Evolutionary conservation across 2,888 invertebrate genomes (phyloP), one percentile per base, ranked within the genome.

Genomic region (Oxycera nigricornis): DNA sequence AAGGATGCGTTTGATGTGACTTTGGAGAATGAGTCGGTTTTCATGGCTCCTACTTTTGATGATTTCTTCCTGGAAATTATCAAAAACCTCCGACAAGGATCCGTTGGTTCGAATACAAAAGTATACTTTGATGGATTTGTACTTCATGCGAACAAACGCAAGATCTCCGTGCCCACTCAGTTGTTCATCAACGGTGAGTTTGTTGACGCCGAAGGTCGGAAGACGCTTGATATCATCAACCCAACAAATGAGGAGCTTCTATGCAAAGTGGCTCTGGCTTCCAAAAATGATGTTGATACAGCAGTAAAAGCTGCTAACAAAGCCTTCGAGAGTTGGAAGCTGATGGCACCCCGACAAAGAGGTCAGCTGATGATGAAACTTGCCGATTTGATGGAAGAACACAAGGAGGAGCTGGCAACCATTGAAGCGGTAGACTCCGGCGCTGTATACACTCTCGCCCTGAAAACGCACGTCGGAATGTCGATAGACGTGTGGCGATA

Each of bases 391-490:
- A 97, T 98, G 97, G 96, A 97, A 77, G 87, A 94, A 80, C 92
- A 97, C 84, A 95, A 94, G 82, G 97, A 97, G 83, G 97, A 98
- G 82, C 85, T 98, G 78, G 98, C 98, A 0, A 97, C 97, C 0
- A 90, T 98, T 24, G 98, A 98, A 82, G 90, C 93, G 0, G 88
- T 97, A 1, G 98, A 98, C 85, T 96, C 96, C 0, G 98, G 98
- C 0, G 98, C 98, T 0, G 98, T 98, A 0, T 98, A 98, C 86
- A 98, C 98, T 0, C 86, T 98, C 61, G 98, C 98, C 0, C 84
- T 98, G 17, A 98, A 98, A 84, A 98, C 98, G 0, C 98, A 98
- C 85, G 88, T 98, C 3, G 98, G 98, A 73, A 98, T 98, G 98
- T 97, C 97, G 17, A 96, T 98, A 68, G 97, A 97, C 82, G 96